These are phyloP conservation scores for Neoascia interrupta DNA, from an alignment of 2,888 invertebrate genomes.

Conservation along the genomic window DNA sequence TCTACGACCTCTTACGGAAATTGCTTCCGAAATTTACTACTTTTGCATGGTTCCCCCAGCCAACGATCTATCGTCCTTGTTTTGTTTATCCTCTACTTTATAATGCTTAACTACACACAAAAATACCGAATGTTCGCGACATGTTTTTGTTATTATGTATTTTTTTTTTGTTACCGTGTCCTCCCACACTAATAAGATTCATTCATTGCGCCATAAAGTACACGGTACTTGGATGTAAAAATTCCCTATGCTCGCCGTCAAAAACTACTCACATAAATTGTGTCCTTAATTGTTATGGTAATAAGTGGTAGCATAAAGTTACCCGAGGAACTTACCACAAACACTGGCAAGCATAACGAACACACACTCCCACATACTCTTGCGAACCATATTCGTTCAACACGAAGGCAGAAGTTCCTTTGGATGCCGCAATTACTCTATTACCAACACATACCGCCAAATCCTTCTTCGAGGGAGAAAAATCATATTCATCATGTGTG, in stretches of 20 bases:
- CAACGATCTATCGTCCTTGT: too few relatives aligned
- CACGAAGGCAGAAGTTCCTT: background rate
- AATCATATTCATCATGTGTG: slow-evolving; percentile 36
- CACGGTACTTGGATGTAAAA: slow-evolving; percentile 3
- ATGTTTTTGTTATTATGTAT: too few relatives aligned
- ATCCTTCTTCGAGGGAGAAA: background rate
- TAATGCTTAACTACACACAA: too few relatives aligned
- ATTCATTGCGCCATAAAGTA: slow-evolving; percentile 36
- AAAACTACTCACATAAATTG: slow-evolving; percentile 56
- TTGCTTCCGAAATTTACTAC: too few relatives aligned
- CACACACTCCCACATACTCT: background rate
- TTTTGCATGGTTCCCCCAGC: too few relatives aligned
- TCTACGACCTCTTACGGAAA: too few relatives aligned
- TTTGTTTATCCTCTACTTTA: too few relatives aligned
- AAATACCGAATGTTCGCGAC: too few relatives aligned
- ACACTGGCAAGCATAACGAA: too few relatives aligned
- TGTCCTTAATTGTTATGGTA: slow-evolving; percentile 51
- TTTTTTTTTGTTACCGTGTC: background rate
- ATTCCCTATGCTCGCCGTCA: background rate
- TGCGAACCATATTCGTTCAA: background rate
- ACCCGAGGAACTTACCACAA: slow-evolving; percentile 28
- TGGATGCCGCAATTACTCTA: background rate
- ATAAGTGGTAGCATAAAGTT: slow-evolving; percentile 45
- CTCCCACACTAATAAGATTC: slow-evolving; percentile 10
- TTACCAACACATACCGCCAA: background rate